Evolutionary conservation across 35 echinoderm and acorn worm genomes (phyloP).

Genomic region (Acanthaster planci): DNA sequence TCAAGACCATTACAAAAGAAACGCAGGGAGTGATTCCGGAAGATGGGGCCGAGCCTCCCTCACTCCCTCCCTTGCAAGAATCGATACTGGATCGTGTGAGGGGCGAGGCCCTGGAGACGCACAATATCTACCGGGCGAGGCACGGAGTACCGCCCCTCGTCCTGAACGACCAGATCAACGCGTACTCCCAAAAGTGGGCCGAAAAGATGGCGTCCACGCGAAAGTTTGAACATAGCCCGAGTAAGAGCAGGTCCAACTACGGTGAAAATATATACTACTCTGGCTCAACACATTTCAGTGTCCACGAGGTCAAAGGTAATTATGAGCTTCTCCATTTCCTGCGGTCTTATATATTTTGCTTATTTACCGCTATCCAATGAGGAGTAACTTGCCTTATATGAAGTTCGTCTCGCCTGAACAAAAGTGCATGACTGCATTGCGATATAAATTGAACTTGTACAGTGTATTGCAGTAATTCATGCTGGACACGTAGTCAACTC

Average conservation of each 20-base stretch:
- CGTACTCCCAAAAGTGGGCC: slow-evolving; percentile 34
- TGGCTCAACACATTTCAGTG: slow-evolving; percentile 8
- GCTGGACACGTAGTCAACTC: neutral
- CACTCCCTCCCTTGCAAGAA: neutral
- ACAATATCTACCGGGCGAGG: slow-evolving; percentile 30
- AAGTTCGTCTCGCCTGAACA: too few species aligned
- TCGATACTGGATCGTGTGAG: slow-evolving; percentile 19
- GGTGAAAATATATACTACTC: slow-evolving; percentile 40
- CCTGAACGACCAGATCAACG: slow-evolving; percentile 1
- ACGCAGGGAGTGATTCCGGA: neutral
- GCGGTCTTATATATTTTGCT: too few species aligned
- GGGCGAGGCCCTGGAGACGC: slow-evolving; percentile 28
- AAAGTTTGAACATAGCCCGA: neutral
- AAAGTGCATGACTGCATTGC: too few species aligned
- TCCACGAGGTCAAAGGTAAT: neutral
- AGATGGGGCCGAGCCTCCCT: neutral
- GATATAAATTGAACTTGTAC: too few species aligned
- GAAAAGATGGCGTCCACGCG: neutral
- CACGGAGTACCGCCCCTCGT: slow-evolving; percentile 30
- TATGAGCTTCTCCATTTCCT: too few species aligned
- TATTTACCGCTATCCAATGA: too few species aligned
- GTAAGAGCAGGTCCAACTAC: slow-evolving; percentile 1
- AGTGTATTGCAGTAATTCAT: too few species aligned
- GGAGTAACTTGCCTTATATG: too few species aligned
- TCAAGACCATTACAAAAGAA: too few species aligned